Evolutionary conservation across 2,113 vertebrate genomes (phyloP), one percentile per base, ranked within the genome.

Genomic region (Heliornis fulica): DNA sequence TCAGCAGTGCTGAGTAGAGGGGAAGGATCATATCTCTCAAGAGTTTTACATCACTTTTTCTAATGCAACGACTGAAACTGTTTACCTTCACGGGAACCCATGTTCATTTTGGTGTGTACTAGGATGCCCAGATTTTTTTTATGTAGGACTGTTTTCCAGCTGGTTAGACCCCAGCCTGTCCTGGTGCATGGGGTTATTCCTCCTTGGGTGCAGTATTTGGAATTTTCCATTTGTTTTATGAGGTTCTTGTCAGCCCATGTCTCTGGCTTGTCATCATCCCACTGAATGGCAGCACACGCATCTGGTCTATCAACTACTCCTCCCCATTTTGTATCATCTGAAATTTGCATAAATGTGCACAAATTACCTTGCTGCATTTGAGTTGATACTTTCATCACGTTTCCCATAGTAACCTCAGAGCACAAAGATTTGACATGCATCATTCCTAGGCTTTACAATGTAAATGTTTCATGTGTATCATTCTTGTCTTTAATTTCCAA

Each of bases 281-380:
- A 84, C 38, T 74, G 50, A 87, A 61, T 2, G 4, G 31, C 59
- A 83, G 31, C 25, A 61, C 36, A n/a, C 0, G 0, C 63, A 64
- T 76, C 76, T 86, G 59, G 36, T 90, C 1, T 32, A 41, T 63
- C 51, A 82, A 8, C 64, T 28, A 15, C 46, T 93, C 74, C 56
- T 92, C 51, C 41, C 32, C 34, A 74, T 53, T 89, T 84, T 6
- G 3, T 59, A 32, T 75, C 50, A 28, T 25, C 46, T 78, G 46
- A 46, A 78, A 41, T 91, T 78, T 91, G 59, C 56, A 75, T 75
- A 93, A 77, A 89, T 91, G 90, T 95, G 71, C 69, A 68, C 48
- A 89, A 94, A 94, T 26, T 72, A 43, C 50, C 29, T 96, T 90
- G 51, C 38, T 80, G 3, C 60, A 15, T 75, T 72, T 21, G 65